phyloP scores from a whole-genome alignment of 2,113 vertebrate species.

The Antechinus stuartii region DNA sequence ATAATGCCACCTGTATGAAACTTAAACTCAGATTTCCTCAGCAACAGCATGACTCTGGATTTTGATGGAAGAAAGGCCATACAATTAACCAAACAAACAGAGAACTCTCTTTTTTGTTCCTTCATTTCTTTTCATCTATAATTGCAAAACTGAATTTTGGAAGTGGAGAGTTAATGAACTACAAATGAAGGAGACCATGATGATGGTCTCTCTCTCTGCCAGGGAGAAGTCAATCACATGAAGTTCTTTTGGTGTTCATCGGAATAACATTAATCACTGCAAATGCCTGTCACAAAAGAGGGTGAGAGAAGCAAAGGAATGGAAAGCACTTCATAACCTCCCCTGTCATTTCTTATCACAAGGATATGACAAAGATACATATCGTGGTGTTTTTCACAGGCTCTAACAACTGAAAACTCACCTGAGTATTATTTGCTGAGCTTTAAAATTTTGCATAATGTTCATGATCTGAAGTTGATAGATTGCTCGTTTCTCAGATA shows the following conservation, averaged over 20 bases:
- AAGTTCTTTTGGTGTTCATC: conserved; percentile 65
- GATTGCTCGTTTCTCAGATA: conserved; percentile 21
- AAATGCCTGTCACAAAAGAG: conserved; percentile 70
- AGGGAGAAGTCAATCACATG: conserved; percentile 64
- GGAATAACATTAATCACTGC: conserved; percentile 65
- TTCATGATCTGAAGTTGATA: conserved; percentile 27
- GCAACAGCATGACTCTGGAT: conserved; percentile 55
- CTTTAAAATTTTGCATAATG: conserved; percentile 60
- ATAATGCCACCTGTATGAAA: conserved; percentile 58
- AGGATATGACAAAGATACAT: conserved; percentile 38
- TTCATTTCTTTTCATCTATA: conserved; percentile 24
- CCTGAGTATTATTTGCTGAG: conserved; percentile 39
- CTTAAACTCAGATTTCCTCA: conserved; percentile 35
- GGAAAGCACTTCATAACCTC: conserved; percentile 63
- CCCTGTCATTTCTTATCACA: conserved; percentile 65
- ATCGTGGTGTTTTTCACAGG: conserved; percentile 33
- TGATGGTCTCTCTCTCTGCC: conserved; percentile 18
- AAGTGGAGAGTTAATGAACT: conserved; percentile 43
- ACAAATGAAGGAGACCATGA: conserved; percentile 38
- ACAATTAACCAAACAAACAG: conserved; percentile 59
- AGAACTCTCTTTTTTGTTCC: conserved; percentile 2
- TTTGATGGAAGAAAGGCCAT: conserved; percentile 38
- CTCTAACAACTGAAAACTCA: conserved; percentile 68
- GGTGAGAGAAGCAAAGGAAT: conserved; percentile 66
- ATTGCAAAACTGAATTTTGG: conserved; percentile 1